phyloP scores from a whole-genome alignment of 2,113 vertebrate species.

The Poicephalus meyeri region DNA sequence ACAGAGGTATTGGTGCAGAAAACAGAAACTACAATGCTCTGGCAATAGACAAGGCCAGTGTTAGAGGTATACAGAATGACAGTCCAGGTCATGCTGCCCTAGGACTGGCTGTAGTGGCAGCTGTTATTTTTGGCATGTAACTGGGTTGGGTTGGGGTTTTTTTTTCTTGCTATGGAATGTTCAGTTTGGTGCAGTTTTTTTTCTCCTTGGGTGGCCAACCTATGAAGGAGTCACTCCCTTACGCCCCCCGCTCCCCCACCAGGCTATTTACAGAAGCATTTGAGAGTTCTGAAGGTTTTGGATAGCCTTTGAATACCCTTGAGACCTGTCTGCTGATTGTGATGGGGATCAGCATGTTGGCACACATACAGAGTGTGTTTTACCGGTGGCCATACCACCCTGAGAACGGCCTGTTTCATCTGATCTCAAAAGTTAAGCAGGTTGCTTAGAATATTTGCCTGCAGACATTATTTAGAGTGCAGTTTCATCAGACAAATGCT shows the following conservation, averaged over 20 bases:
- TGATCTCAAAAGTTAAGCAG: neutral
- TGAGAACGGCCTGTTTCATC: neutral
- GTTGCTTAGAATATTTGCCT: neutral
- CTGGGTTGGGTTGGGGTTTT: no score
- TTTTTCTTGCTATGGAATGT: neutral
- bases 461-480: neutral
- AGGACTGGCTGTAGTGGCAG: neutral
- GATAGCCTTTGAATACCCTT: neutral
- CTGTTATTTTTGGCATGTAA: neutral
- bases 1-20: rapidly evolving
- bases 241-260: neutral
- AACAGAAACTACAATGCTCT: neutral
- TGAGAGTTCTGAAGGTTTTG: neutral
- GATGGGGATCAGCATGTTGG: neutral
- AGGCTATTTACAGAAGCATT: neutral
- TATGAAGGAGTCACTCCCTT: neutral
- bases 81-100: neutral
- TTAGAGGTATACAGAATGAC: neutral
- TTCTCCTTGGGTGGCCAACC: neutral
- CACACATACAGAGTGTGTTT: neutral
- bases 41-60: neutral
- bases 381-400: neutral
- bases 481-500: neutral
- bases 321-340: neutral
- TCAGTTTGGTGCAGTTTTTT: neutral